Conservation (phyloP, 2,797 vertebrate genomes). For the Leuciscus waleckii region DNA sequence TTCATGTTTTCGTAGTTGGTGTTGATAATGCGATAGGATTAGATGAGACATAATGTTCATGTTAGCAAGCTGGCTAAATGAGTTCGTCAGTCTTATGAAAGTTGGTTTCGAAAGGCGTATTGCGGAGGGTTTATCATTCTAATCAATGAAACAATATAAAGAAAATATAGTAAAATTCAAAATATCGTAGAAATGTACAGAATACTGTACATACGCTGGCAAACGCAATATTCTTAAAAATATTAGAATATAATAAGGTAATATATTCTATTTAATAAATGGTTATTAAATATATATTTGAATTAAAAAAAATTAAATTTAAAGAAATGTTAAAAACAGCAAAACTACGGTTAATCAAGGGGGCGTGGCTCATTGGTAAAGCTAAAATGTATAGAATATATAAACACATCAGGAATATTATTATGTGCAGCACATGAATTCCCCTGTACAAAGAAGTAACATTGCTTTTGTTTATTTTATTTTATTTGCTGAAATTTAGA, state of each 20-base stretch:
- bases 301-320: not conserved
- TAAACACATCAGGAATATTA: not conserved
- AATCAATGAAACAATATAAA: not conserved
- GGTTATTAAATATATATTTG: not conserved
- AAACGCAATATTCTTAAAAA: not conserved
- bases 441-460: not conserved
- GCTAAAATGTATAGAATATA: not conserved
- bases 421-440: not conserved
- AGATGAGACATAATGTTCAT: not conserved
- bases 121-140: not conserved
- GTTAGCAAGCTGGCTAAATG: not conserved
- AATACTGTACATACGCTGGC: not conserved
- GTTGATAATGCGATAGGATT: not conserved
- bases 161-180: not conserved
- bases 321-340: not conserved
- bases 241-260: not conserved
- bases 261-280: not conserved
- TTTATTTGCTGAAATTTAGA: not conserved
- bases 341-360: not conserved
- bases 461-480: not conserved
- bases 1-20: not conserved
- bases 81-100: not conserved
- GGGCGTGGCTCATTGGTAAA: conserved; percentile 11
- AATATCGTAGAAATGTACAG: not conserved
- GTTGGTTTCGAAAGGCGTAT: not conserved